Percentiles rank a stretch among this genome's conserved stretches.
Conservation (phyloP, 2,888 invertebrate species). For the Thera britannica region DNA sequence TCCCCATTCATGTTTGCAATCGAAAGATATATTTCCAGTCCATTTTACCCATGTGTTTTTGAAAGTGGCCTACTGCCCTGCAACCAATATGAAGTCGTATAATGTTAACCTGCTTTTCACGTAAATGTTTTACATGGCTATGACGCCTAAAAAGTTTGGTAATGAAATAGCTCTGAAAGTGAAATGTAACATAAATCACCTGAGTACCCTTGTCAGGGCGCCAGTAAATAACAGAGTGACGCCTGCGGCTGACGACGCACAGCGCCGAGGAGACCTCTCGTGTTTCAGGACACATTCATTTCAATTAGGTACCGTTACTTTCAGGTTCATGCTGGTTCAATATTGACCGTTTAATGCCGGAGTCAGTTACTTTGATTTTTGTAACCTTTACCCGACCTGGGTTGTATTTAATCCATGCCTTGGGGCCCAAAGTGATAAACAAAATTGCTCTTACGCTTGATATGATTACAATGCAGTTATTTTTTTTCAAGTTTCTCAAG, state of each 20-base stretch:
- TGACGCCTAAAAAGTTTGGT: conserved; percentile 44
- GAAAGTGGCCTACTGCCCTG: too few relatives aligned
- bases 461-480: too few relatives aligned
- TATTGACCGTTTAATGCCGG: background rate
- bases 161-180: conserved; percentile 67
- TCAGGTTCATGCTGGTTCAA: conserved; percentile 11
- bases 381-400: background rate
- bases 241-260: conserved; percentile 59
- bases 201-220: conserved; percentile 71
- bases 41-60: too few relatives aligned
- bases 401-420: too few relatives aligned
- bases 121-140: conserved; percentile 10
- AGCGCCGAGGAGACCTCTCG: conserved; percentile 28
- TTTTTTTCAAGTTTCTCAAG: too few relatives aligned
- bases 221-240: conserved; percentile 68
- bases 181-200: conserved; percentile 78
- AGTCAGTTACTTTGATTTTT: background rate
- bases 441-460: too few relatives aligned
- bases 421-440: too few relatives aligned
- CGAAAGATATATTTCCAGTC: too few relatives aligned
- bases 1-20: too few relatives aligned
- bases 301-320: conserved; percentile 25
- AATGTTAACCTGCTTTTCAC: background rate
- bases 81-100: too few relatives aligned
- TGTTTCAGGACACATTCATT: conserved; percentile 23